Base-by-base conservation (phyloP, 2,888 invertebrate species). In the Cataglyphis rosenhaueri region DNA sequence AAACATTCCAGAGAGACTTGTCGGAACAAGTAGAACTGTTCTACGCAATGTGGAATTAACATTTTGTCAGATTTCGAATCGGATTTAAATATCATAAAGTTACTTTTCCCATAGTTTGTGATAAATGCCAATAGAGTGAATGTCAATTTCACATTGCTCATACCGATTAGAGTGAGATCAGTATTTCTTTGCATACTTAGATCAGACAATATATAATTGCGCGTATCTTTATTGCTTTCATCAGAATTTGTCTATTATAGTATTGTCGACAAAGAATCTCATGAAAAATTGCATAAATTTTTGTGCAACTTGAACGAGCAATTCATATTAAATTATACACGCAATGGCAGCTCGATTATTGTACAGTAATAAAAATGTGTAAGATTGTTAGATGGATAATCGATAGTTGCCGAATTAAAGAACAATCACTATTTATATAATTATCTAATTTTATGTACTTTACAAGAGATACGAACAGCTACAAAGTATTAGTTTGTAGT, bases 1-100 rank as follows among this genome's bases (percentile, higher is more conserved):
- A 44, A 71, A 78, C 78, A 79, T 79, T 79, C 78, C 73, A 79
- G 41, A 25, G 52, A 79, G 71, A 71, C 44, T 79, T 71, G 55
- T 71, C 25, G 32, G 52, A 25, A 29, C 38, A 18, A 29, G 68
- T 48, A 15, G 21, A 41, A 59, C 18, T 32, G 55, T 12, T 35
- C 35, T 38, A 25, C 1, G 21, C 55, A 41, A 57, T 57, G 9
- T 38, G 52, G 25, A 65, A 76, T 66, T 38, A 25, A 55, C 38
- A 55, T 38, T 35, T 74, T 32, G 21, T 64, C 21, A 6, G 35
- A 55, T 48, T 48, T 74, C 15, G 25, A 38, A 57, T 41, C n/a
- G 21, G 25, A 38, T 44, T 74, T 18, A 29, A 74, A 35, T 48
- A 3, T 44, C 6, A 15, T 12, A 32, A 48, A 25, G 61, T 41